Percentiles rank a stretch among this genome's conserved stretches.
Evolutionary conservation across 2,797 vertebrate species (phyloP).

Genomic region (Botia kubotai): DNA sequence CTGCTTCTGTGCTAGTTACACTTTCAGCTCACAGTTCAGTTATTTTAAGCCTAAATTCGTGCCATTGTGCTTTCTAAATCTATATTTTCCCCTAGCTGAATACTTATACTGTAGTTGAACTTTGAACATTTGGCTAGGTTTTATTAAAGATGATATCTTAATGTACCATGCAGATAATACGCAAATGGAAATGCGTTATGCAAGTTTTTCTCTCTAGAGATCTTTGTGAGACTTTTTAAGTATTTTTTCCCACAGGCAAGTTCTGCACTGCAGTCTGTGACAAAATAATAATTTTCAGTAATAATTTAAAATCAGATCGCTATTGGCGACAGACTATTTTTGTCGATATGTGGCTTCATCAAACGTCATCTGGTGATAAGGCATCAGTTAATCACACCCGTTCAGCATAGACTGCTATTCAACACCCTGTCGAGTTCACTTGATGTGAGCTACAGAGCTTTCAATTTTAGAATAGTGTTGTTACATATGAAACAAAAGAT

Average conservation of each 20-base stretch:
- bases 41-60: neutral
- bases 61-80: neutral
- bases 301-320: neutral
- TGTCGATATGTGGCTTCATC: neutral
- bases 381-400: neutral
- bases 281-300: neutral
- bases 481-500: no score
- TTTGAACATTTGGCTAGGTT: neutral
- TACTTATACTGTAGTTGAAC: neutral
- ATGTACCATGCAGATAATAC: constrained; percentile 1
- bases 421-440: neutral
- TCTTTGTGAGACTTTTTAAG: no score
- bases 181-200: neutral
- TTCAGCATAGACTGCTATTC: neutral
- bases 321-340: neutral
- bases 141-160: constrained; percentile 14
- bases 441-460: neutral
- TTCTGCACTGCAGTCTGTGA: no score
- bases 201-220: neutral
- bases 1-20: neutral
- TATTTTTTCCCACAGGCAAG: no score
- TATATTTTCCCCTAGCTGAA: neutral
- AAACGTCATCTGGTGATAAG: neutral
- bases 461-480: neutral
- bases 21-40: neutral